A percentile compares a stretch with the other conserved stretches of the same genome.
Conservation (phyloP, 2,797 vertebrate species). For the Lacerta bilineata region DNA sequence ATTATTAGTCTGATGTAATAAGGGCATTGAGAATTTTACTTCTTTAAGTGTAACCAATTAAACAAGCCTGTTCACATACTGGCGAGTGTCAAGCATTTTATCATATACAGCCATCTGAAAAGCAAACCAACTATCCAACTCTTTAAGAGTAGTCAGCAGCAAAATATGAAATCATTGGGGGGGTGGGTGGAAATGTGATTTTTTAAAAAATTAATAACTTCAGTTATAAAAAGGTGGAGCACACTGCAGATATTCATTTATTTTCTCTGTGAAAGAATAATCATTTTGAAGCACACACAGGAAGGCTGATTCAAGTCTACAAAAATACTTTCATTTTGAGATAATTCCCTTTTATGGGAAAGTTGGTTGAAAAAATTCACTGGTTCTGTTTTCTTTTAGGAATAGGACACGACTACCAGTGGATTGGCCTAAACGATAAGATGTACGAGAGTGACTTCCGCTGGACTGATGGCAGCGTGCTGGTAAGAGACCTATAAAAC, state of each 20-base stretch:
- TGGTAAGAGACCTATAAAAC: constrained; percentile 86
- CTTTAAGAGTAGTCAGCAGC: neutral
- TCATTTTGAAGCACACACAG: constrained; percentile 24
- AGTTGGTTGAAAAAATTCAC: constrained; percentile 54
- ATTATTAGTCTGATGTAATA: neutral
- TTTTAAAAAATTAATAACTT: neutral
- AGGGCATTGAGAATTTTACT: neutral
- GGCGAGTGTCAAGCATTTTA: neutral
- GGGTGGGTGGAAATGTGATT: neutral
- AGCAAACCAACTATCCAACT: neutral
- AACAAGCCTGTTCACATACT: constrained; percentile 16
- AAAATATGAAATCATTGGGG: neutral
- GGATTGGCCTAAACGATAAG: constrained; percentile 99
- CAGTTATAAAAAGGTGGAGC: constrained; percentile 23
- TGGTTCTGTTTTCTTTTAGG: constrained; percentile 80
- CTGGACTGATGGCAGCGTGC: constrained; percentile 92
- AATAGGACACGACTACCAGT: constrained; percentile 97
- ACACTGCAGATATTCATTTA: constrained; percentile 30
- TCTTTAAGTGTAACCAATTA: constrained; percentile 34
- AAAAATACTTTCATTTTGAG: constrained; percentile 49
- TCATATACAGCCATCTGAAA: too few species aligned
- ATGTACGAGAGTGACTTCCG: constrained; percentile 98
- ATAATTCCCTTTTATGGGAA: constrained; percentile 67
- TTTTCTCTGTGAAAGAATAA: constrained; percentile 10
- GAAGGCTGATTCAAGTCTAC: constrained; percentile 65